Evolutionary conservation across 1,140 invertebrate genomes (phyloP), one percentile per base, ranked within the genome.

Genomic region (Muscidifurax raptorellus): DNA sequence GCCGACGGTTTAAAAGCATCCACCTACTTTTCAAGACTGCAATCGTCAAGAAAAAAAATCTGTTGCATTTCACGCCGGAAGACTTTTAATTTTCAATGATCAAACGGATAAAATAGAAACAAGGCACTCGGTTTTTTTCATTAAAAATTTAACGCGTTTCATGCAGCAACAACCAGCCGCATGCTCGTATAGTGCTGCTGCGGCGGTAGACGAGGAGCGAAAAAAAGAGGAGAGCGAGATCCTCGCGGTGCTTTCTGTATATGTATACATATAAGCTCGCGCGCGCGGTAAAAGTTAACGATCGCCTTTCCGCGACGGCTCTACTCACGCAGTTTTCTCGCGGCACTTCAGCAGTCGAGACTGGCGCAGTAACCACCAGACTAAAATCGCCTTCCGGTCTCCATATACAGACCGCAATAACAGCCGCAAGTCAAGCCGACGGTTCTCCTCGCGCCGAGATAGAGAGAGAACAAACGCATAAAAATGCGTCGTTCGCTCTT

Each of bases 221-320:
- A 47, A 47, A 18, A 47, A 47, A 18, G 22, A 59, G 18, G 18
- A n/a, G 52, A 52, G 47, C 12, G 32, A 32, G 32, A 32, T 32
- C n/a, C 7, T 40, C 3, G 52, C 52, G n/a, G 44, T 47, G 44
- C 44, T 13, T 47, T 13, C 44, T n/a, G n/a, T n/a, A n/a, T n/a
- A n/a, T n/a, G n/a, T n/a, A n/a, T n/a, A n/a, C n/a, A n/a, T 59
- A 7, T 59, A 59, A 59, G 52, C 52, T 59, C 6, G 52, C 52
- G 22, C 47, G 47, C 18, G 25, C 64, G 59, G 74, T 83, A 72
- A 84, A 79, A 44, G 30, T 59, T 40, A 84, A 79, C 76, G 82
- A 84, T 79, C 76, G 32, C 40, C 64, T 79, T 74, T 10, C 47
- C 52, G 77, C 64, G 59, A 74, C 18, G 27, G 71, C 9, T 27